Evolutionary conservation across 2,797 vertebrate genomes (phyloP), one percentile per base, ranked within the genome.

Genomic region (Serranus cabrilla): DNA sequence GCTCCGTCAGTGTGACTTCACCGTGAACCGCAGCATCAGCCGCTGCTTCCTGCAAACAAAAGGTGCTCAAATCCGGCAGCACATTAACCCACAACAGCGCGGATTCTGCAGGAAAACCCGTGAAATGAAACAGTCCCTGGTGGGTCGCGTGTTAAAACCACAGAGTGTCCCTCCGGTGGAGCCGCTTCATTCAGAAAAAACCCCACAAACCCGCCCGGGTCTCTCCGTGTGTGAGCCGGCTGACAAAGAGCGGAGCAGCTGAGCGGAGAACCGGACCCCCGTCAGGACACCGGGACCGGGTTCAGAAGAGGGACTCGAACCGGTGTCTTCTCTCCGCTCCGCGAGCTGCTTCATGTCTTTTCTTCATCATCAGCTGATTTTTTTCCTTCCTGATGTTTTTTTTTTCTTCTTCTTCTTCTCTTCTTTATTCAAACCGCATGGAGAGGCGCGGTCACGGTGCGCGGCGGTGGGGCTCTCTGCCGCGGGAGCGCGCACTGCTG

Each of bases 391-490:
- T 40, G 14, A 34, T 34, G 17, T 2, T 54, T 45, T 82, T 83
- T 72, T 65, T 45, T n/a, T n/a, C n/a, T n/a, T n/a, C n/a, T n/a
- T n/a, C n/a, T n/a, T 27, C 27, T 27, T 27, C 27, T 3, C 60
- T 75, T 56, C 74, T 87, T 89, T 83, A 87, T 89, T 74, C 71
- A 58, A 73, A 67, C 85, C 88, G 88, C 89, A 87, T 89, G 87
- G 76, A 87, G 51, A 79, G 5, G 90, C 90, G 89, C 91, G 91
- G 68, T 68, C 90, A 82, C 88, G 74, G 12, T 13, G 59, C 51
- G 27, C 85, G 68, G 71, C 71, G 76, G 76, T 39, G 57, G 76
- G 82, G 80, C 76, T 81, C 69, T 81, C 45, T 49, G 59, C 47
- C 27, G 77, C 85, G 88, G 85, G 5, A 21, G 78, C 88, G 91